Conservation (phyloP, 2,888 invertebrate genomes). For the Aspidiotus rigidus region DNA sequence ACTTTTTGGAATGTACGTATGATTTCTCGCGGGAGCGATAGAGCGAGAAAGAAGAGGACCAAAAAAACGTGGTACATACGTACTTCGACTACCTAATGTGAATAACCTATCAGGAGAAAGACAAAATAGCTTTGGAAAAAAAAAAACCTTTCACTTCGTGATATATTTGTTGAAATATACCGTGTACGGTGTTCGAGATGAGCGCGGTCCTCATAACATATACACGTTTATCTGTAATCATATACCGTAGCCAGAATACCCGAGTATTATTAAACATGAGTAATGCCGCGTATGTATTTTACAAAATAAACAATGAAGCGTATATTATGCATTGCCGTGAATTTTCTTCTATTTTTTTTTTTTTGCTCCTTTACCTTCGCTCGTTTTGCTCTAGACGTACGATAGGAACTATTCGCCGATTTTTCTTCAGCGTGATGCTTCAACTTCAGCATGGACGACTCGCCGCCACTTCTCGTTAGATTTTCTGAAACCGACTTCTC, state of each 20-base stretch:
- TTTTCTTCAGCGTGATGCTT: conserved; percentile 43
- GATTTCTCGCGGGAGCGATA: no score
- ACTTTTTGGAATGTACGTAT: no score
- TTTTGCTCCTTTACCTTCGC: conserved; percentile 58
- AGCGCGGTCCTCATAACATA: no score
- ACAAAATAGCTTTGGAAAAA: not conserved
- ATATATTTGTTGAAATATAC: not conserved
- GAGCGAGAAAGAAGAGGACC: not conserved
- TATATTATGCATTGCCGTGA: not conserved
- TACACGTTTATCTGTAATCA: no score
- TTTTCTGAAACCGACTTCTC: conserved; percentile 66
- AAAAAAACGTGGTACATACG: conserved; percentile 4
- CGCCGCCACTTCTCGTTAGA: conserved; percentile 53
- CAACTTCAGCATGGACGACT: conserved; percentile 42
- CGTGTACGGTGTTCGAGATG: not conserved
- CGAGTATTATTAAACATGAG: no score
- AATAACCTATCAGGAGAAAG: conserved; percentile 2
- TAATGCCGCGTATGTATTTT: no score
- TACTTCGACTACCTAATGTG: not conserved
- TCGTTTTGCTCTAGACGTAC: conserved; percentile 55
- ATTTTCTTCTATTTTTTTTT: not conserved
- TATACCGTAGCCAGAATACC: no score
- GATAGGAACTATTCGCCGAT: conserved; percentile 48
- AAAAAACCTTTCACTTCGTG: conserved; percentile 17
- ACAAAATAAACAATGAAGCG: not conserved